Conservation (phyloP, 2,888 invertebrate species). For the Halocaridina rubra region DNA sequence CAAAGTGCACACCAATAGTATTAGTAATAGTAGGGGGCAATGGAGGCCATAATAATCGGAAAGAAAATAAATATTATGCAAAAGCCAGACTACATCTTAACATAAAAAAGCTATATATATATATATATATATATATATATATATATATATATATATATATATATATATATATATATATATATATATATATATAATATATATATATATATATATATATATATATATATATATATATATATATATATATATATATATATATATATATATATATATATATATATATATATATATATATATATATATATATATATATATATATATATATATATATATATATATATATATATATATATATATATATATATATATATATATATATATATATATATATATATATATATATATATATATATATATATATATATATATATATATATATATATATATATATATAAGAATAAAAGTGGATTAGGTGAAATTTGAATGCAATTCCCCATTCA, state of each 20-base stretch:
- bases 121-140: constrained; percentile 5
- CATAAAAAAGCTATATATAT: no score
- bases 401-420: neutral
- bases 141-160: neutral
- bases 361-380: neutral
- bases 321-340: neutral
- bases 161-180: neutral
- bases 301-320: neutral
- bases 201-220: neutral
- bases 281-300: neutral
- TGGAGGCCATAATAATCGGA: no score
- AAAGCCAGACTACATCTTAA: no score
- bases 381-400: constrained; percentile 2
- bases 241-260: neutral
- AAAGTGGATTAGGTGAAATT: no score
- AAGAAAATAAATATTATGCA: no score
- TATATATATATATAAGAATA: neutral
- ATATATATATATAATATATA: neutral
- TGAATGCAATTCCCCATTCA: no score
- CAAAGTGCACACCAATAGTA: no score
- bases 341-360: neutral
- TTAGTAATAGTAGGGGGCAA: no score
- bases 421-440: neutral
- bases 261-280: neutral
- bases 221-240: constrained; percentile 14